Evolutionary conservation across 2,797 vertebrate genomes (phyloP).

Genomic region (Buphagus erythrorhynchus): DNA sequence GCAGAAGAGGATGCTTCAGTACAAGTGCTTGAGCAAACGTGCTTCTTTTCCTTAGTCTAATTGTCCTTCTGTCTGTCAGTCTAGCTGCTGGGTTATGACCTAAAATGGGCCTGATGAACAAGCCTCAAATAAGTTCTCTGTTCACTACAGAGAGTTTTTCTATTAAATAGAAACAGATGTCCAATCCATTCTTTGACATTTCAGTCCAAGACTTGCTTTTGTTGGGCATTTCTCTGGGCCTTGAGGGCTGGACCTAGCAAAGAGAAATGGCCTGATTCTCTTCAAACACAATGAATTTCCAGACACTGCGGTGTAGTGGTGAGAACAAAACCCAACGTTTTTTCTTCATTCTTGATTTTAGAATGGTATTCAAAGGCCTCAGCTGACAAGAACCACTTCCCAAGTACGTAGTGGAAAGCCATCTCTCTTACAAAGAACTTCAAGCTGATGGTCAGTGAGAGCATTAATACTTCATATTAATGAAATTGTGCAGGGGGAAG

Average conservation of each 20-base stretch:
- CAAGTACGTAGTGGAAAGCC: not conserved
- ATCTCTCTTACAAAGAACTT: not conserved
- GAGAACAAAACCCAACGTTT: not conserved
- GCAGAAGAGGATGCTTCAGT: not conserved
- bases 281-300: not conserved
- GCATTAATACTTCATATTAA: not conserved
- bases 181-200: not conserved
- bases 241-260: not conserved
- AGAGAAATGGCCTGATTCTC: not conserved
- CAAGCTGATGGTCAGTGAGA: not conserved
- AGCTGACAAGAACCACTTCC: not conserved
- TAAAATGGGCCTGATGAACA: not conserved
- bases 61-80: not conserved
- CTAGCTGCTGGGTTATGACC: not conserved
- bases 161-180: not conserved
- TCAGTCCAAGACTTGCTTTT: not conserved
- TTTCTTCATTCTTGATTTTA: not conserved
- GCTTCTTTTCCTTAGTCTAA: not conserved
- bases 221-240: not conserved
- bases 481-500: not conserved
- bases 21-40: not conserved
- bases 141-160: not conserved
- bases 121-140: not conserved
- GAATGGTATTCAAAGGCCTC: not conserved
- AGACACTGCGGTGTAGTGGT: rapidly evolving